A percentile compares a stretch with the other conserved stretches of the same genome.
Conservation (phyloP, 2,113 vertebrate species). For the Oreocharis arfaki region DNA sequence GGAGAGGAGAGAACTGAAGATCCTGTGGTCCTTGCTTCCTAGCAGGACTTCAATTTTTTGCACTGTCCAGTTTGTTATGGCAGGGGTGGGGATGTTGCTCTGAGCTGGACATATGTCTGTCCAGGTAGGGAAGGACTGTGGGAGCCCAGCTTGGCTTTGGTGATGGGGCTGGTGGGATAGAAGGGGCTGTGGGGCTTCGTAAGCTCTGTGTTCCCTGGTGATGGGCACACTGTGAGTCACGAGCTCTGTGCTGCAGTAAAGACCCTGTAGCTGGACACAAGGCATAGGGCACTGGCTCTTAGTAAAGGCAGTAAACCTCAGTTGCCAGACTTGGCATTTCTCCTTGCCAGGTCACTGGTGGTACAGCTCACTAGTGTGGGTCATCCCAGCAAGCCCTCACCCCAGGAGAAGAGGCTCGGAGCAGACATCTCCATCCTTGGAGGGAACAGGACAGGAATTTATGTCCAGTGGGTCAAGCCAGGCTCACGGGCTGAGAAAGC, state of each 20-base stretch:
- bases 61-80: background rate
- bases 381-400: conserved; percentile 26
- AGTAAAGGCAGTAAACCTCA: background rate
- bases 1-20: background rate
- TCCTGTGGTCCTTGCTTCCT: background rate
- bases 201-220: background rate
- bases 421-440: conserved; percentile 77
- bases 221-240: background rate
- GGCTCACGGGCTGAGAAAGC: conserved; percentile 77
- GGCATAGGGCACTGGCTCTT: background rate
- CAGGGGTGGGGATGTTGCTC: background rate
- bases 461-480: conserved; percentile 79
- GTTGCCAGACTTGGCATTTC: background rate
- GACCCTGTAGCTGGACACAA: background rate
- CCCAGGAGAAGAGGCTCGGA: conserved; percentile 67
- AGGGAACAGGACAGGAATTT: conserved; percentile 82
- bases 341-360: conserved; percentile 68
- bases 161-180: background rate
- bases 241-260: background rate
- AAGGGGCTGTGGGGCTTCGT: background rate
- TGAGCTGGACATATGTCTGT: background rate
- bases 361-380: conserved; percentile 56
- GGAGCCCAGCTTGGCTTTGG: background rate
- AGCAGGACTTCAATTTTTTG: background rate
- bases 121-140: background rate